phyloP scores from a whole-genome alignment of 1,140 invertebrate genomes.

The Sycophaga agraensis region DNA sequence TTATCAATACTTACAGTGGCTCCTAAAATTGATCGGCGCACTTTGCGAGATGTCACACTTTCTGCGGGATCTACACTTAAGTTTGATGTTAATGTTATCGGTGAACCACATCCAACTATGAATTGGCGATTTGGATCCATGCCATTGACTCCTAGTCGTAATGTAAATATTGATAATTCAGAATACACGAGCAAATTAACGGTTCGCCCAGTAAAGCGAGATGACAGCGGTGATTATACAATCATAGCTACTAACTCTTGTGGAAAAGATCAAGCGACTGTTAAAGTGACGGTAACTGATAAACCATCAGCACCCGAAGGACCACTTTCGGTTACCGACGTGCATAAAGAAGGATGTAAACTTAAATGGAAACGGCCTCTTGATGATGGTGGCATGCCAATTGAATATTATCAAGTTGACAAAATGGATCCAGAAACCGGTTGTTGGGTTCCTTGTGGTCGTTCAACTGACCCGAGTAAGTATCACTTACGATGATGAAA shows the following conservation, averaged over 20 bases:
- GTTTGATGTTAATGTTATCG: slow-evolving; percentile 86
- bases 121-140: slow-evolving; percentile 80
- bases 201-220: slow-evolving; percentile 76
- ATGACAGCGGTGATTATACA: slow-evolving; percentile 87
- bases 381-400: slow-evolving; percentile 83
- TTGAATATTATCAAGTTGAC: slow-evolving; percentile 93
- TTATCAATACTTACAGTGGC: slow-evolving; percentile 74
- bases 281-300: slow-evolving; percentile 90
- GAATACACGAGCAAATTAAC: slow-evolving; percentile 88
- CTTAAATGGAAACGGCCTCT: slow-evolving; percentile 92
- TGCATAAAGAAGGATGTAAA: slow-evolving; percentile 91
- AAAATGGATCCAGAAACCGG: slow-evolving; percentile 92
- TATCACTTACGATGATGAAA: slow-evolving; percentile 14
- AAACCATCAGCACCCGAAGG: slow-evolving; percentile 86
- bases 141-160: slow-evolving; percentile 61
- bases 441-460: slow-evolving; percentile 89
- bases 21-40: slow-evolving; percentile 92
- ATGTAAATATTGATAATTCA: slow-evolving; percentile 76
- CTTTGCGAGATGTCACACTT: slow-evolving; percentile 83
- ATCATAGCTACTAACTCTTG: slow-evolving; percentile 82
- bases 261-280: slow-evolving; percentile 84
- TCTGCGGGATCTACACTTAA: slow-evolving; percentile 92
- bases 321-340: slow-evolving; percentile 84
- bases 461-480: slow-evolving; percentile 76
- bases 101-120: slow-evolving; percentile 87